Conservation (phyloP, 1,140 invertebrate genomes). For the Anoplophora glabripennis region DNA sequence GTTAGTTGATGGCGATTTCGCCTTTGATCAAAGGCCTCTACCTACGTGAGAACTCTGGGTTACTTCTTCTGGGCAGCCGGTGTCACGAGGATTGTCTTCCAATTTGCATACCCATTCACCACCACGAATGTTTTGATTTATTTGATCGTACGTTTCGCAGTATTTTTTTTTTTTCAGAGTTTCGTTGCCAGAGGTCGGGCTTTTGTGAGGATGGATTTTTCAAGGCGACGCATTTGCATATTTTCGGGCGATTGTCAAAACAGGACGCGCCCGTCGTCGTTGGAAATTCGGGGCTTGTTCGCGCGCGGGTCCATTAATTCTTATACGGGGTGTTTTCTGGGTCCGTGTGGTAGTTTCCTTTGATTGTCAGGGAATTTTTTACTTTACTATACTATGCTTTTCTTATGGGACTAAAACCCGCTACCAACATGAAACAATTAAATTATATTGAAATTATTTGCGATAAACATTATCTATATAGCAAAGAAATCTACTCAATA, state of each 20-base stretch:
- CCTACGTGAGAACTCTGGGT: constrained; percentile 40
- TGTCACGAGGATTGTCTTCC: constrained; percentile 29
- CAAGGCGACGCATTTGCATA: constrained; percentile 9
- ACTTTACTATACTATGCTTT: too few relatives aligned
- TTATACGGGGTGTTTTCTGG: too few relatives aligned
- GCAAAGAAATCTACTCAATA: too few relatives aligned
- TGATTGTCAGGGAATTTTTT: too few relatives aligned
- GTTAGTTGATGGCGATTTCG: constrained; percentile 21
- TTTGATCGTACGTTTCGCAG: constrained; percentile 19
- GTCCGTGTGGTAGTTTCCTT: too few relatives aligned
- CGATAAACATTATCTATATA: too few relatives aligned
- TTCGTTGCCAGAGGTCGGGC: neutral
- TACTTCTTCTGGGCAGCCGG: constrained; percentile 26
- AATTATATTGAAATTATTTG: too few relatives aligned
- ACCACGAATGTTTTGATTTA: constrained; percentile 36
- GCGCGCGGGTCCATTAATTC: too few relatives aligned
- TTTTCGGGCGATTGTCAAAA: constrained; percentile 16
- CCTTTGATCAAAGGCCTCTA: constrained; percentile 30
- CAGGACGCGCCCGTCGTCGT: neutral
- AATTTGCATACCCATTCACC: constrained; percentile 37
- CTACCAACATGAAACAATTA: too few relatives aligned
- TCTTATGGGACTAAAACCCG: too few relatives aligned
- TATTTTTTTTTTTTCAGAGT: neutral
- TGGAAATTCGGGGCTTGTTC: too few relatives aligned
- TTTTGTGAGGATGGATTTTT: constrained; percentile 11